Evolutionary conservation across 1,140 invertebrate genomes (phyloP).

Genomic region (Mizuhopecten yessoensis): DNA sequence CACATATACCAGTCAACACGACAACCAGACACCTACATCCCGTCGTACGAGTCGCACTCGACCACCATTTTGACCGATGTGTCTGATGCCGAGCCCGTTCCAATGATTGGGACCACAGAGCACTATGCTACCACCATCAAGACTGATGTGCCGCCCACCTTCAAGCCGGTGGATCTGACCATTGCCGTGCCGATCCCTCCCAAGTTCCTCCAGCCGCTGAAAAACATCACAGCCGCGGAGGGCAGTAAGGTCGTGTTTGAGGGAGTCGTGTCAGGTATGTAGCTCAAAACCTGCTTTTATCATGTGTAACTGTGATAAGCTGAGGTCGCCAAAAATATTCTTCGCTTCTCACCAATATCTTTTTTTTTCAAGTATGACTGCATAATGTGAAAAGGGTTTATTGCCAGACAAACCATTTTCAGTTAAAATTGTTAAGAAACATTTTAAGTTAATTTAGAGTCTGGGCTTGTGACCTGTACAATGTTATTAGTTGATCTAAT

Average conservation of each 20-base stretch:
- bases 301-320: background rate
- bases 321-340: too few relatives aligned
- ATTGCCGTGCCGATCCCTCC: conserved; percentile 87
- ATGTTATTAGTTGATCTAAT: too few relatives aligned
- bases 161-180: conserved; percentile 80
- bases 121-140: conserved; percentile 76
- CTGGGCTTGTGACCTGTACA: too few relatives aligned
- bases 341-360: too few relatives aligned
- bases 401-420: too few relatives aligned
- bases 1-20: conserved; percentile 69
- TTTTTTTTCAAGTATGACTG: too few relatives aligned
- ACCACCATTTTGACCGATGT: conserved; percentile 74
- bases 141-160: conserved; percentile 77
- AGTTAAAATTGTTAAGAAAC: too few relatives aligned
- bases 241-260: conserved; percentile 95
- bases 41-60: conserved; percentile 70
- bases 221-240: conserved; percentile 80
- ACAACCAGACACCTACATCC: conserved; percentile 69
- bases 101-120: conserved; percentile 63
- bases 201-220: conserved; percentile 91
- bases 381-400: too few relatives aligned
- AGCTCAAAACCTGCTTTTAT: background rate
- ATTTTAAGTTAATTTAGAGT: too few relatives aligned
- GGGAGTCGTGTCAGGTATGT: conserved; percentile 91
- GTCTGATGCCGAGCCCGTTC: conserved; percentile 42